Conservation (phyloP, 2,888 invertebrate genomes). For the Melieria picta region DNA sequence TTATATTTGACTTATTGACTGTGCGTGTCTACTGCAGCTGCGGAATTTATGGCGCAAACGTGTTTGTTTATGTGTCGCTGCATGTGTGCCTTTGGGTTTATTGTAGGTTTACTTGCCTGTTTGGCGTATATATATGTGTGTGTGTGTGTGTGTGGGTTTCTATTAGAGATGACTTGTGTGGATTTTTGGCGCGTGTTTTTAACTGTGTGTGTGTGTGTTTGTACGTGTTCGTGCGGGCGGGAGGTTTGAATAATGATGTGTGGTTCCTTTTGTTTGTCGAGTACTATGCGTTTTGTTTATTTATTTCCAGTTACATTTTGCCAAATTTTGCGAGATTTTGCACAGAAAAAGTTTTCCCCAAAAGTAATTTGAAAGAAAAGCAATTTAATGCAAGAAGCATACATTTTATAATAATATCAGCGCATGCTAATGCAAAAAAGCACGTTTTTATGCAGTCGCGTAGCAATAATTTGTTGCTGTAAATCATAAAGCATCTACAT, state of each 20-base stretch:
- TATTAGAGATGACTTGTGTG: background rate
- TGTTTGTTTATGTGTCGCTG: background rate
- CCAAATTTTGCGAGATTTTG: too few species aligned
- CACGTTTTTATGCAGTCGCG: too few species aligned
- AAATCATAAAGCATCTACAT: too few species aligned
- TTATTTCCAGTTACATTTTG: too few species aligned
- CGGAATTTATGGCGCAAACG: conserved; percentile 21
- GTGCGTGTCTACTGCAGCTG: conserved; percentile 34
- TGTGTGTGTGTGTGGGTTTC: background rate
- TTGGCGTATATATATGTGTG: conserved; percentile 3
- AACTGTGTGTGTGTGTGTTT: background rate
- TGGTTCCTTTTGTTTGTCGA: too few species aligned
- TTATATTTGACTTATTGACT: conserved; percentile 45
- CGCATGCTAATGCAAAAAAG: too few species aligned
- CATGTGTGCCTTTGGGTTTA: conserved; percentile 4
- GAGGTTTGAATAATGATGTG: conserved; percentile 6
- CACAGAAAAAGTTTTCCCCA: background rate
- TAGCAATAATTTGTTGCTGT: too few species aligned
- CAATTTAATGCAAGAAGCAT: too few species aligned
- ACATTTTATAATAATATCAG: too few species aligned
- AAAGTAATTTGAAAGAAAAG: too few species aligned
- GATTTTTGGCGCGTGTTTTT: background rate
- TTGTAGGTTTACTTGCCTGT: background rate
- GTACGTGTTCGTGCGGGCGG: background rate
- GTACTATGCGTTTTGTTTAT: too few species aligned